phyloP scores from a whole-genome alignment of 2,797 vertebrate species.

The Fundulus diaphanus region DNA sequence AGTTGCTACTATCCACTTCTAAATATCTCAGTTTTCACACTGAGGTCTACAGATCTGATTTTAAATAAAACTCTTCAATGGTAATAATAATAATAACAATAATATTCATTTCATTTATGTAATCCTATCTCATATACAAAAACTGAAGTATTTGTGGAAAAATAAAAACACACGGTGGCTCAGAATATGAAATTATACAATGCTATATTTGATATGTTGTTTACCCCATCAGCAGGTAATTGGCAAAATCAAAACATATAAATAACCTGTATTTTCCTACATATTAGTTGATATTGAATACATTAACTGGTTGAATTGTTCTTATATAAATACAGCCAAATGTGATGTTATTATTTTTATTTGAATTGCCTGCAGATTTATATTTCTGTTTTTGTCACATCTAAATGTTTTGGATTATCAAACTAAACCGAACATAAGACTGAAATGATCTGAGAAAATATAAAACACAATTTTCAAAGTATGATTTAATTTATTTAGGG shows the following conservation, averaged over 20 bases:
- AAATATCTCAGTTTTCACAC: slow-evolving; percentile 71
- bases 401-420: background rate
- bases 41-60: slow-evolving; percentile 70
- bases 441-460: slow-evolving; percentile 18
- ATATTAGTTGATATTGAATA: slow-evolving; percentile 54
- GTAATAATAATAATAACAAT: slow-evolving; percentile 80
- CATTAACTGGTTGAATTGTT: slow-evolving; percentile 42
- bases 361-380: slow-evolving; percentile 34
- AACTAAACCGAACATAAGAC: slow-evolving; percentile 25
- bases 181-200: slow-evolving; percentile 76
- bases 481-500: background rate
- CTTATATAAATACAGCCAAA: slow-evolving; percentile 49
- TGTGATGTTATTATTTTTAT: slow-evolving; percentile 42
- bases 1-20: slow-evolving; percentile 81
- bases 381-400: slow-evolving; percentile 12
- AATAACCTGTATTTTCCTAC: slow-evolving; percentile 51
- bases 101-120: slow-evolving; percentile 84
- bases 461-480: background rate
- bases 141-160: slow-evolving; percentile 76
- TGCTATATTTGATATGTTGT: slow-evolving; percentile 62
- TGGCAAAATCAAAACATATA: slow-evolving; percentile 50
- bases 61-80: slow-evolving; percentile 93
- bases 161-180: slow-evolving; percentile 65
- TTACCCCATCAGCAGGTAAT: slow-evolving; percentile 48
- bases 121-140: slow-evolving; percentile 92